A percentile compares a stretch with the other conserved stretches of the same genome.
These are phyloP conservation scores for Miichthys miiuy DNA, from an alignment of 2,797 vertebrate genomes.

Conservation along the genomic window DNA sequence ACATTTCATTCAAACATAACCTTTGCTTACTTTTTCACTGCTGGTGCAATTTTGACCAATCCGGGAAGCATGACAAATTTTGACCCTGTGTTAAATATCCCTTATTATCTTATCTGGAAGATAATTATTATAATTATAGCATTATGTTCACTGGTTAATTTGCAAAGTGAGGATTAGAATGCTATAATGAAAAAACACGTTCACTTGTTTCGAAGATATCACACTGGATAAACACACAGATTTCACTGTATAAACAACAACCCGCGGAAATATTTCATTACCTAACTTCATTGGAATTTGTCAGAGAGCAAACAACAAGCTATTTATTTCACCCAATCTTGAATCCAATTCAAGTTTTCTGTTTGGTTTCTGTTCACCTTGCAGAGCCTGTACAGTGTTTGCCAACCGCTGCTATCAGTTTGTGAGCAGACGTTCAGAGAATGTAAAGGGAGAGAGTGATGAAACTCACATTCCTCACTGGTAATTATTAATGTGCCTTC, in stretches of 20 bases:
- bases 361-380: conserved; percentile 61
- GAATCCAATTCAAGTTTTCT: conserved; percentile 31
- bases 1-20: too few relatives aligned
- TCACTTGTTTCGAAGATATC: conserved; percentile 7
- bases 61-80: conserved; percentile 1
- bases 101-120: conserved; percentile 2
- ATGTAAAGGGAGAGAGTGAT: conserved; percentile 41
- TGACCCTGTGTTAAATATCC: background rate
- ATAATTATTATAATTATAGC: conserved; percentile 2
- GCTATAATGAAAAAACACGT: conserved; percentile 4
- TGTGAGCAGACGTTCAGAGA: conserved; percentile 49
- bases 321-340: conserved; percentile 44
- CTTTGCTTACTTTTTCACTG: background rate
- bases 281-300: conserved; percentile 45
- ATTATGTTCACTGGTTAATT: background rate
- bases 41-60: background rate
- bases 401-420: conserved; percentile 59
- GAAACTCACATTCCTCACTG: conserved; percentile 74
- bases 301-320: conserved; percentile 53
- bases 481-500: conserved; percentile 80
- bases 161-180: background rate
- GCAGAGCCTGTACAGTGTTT: conserved; percentile 55
- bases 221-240: too few relatives aligned
- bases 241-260: conserved; percentile 5
- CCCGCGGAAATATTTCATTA: conserved; percentile 26